These are phyloP conservation scores for Nanorana parkeri DNA, from an alignment of 2,113 vertebrate species.

Conservation along the genomic window DNA sequence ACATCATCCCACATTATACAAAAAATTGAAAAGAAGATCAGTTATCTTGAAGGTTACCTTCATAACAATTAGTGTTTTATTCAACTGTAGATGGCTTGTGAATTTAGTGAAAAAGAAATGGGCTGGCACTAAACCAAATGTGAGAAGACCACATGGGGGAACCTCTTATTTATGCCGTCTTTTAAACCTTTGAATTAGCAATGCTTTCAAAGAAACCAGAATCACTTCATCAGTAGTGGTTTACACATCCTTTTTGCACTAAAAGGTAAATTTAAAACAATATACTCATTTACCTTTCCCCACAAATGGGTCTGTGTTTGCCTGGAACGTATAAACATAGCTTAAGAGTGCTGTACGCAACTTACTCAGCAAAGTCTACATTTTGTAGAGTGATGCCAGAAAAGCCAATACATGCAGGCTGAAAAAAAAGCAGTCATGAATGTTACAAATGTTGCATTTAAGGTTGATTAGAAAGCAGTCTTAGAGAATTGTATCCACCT, in stretches of 20 bases:
- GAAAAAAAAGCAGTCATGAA: neutral
- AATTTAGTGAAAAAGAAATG: conserved; percentile 40
- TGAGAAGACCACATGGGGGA: conserved; percentile 28
- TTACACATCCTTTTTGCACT: conserved; percentile 17
- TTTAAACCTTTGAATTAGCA: conserved; percentile 33
- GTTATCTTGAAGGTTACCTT: conserved; percentile 38
- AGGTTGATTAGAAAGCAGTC: no score
- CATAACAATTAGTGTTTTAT: conserved; percentile 39
- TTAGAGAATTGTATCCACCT: no score
- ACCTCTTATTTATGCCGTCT: conserved; percentile 35
- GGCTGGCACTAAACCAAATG: conserved; percentile 38
- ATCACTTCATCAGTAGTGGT: conserved; percentile 39
- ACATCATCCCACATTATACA: conserved; percentile 8
- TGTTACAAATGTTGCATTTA: no score
- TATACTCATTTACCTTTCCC: conserved; percentile 26
- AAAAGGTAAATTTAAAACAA: conserved; percentile 28
- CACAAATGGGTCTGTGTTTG: conserved; percentile 29
- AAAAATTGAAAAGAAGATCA: conserved; percentile 19
- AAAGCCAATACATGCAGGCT: neutral
- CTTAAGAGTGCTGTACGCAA: conserved; percentile 5
- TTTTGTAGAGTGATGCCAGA: neutral
- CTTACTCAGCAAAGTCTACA: neutral
- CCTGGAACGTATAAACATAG: conserved; percentile 1
- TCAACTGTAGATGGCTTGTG: conserved; percentile 22
- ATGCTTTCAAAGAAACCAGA: conserved; percentile 37